Base-by-base conservation (phyloP, 2,888 invertebrate genomes). In the Perithous albicinctus region DNA sequence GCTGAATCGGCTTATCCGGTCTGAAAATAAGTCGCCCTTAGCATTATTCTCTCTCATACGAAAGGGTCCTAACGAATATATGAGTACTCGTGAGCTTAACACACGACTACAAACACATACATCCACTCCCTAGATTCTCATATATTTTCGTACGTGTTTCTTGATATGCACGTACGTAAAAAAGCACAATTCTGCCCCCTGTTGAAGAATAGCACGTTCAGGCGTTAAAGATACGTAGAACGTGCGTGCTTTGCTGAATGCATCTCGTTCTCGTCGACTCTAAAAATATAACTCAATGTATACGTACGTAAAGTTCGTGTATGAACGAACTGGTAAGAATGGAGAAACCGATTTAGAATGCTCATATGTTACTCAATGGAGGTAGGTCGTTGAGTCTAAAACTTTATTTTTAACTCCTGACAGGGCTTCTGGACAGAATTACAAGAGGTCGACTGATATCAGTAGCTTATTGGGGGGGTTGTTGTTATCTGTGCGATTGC, bases 351-450 rank as follows among this genome's bases (percentile, higher is more conserved):
- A 87, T 85, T 87, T 84, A 82, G 85, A 81, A 85, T 85, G 84
- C 78, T 86, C 85, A 83, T 82, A 80, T n/a, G 72, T 78, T 78
- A 72, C 82, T 87, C 86, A 86, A 88, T 83, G 85, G 83, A 51
- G 51, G 46, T n/a, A 67, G 23, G 23, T 8, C 56, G 23, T 46
- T 46, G 26, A 10, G 59, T 20, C 8, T 32, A 3, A 35, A 7
- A 20, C 7, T 7, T 10, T 67, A 59, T 61, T 59, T 59, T 59
- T 18, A 32, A 35, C 59, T 59, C 59, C 59, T 8, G 18, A 23
- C 59, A 29, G 12, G 18, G 18, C 32, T n/a, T 15, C 4, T 8
- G 18, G n/a, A 56, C 29, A 15, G 56, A 56, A 6, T 35, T 32
- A 15, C 18, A 15, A 18, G n/a, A n/a, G n/a, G n/a, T n/a, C n/a